Conservation (phyloP, 2,888 invertebrate species). For the Phragmatobia fuliginosa region DNA sequence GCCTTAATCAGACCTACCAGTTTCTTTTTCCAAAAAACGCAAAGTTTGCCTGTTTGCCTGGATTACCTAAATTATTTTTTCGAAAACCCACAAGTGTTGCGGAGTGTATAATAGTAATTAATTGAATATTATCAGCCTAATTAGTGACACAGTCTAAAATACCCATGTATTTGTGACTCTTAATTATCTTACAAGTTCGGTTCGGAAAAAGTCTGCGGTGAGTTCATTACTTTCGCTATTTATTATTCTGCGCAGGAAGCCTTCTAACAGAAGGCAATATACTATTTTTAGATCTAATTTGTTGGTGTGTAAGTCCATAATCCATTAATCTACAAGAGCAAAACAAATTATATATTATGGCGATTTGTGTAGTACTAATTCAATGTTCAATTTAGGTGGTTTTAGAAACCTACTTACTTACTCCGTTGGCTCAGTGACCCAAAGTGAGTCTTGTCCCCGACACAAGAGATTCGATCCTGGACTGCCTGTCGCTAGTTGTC, state of each 20-base stretch:
- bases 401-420: too few relatives aligned
- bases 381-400: neutral
- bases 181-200: neutral
- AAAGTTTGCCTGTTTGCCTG: too few relatives aligned
- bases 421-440: too few relatives aligned
- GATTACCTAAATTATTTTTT: too few relatives aligned
- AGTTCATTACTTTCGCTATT: neutral
- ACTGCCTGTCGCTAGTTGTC: too few relatives aligned
- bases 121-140: neutral
- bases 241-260: neutral
- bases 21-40: too few relatives aligned
- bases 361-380: neutral
- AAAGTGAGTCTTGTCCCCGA: too few relatives aligned
- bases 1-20: too few relatives aligned
- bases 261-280: neutral
- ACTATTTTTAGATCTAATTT: neutral
- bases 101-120: too few relatives aligned
- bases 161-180: neutral
- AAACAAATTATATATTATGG: neutral
- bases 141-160: neutral
- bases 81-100: too few relatives aligned
- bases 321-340: neutral
- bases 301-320: neutral
- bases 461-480: too few relatives aligned
- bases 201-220: neutral